Evolutionary conservation across 2,113 vertebrate genomes (phyloP), one percentile per base, ranked within the genome.

Genomic region (Grallaria varia): DNA sequence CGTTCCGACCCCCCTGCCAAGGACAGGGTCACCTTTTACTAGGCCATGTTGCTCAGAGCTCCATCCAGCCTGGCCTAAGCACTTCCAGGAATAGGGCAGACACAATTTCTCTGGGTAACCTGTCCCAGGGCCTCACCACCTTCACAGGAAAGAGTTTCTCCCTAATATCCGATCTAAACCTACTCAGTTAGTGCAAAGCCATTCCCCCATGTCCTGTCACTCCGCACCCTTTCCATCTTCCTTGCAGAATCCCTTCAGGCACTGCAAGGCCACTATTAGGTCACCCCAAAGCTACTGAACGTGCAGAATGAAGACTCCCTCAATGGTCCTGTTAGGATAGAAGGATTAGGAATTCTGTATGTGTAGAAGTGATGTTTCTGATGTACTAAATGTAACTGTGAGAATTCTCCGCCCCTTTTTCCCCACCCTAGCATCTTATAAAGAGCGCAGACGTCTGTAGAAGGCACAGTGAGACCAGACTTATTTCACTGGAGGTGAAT

Each of bases 31-130:
- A 22, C 11, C 11, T 68, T 35, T 5, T 47, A 47, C 40, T 19
- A 2, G 0, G 1, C 4, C 55, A 76, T 17, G 8, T 0, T 4
- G 45, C 30, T 76, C 11, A 7, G 8, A 83, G 53, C 17, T 21
- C 10, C 24, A 10, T 53, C 62, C 37, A 69, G 0, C 2, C n/a
- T 19, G 24, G 20, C 9, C n/a, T n/a, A n/a, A 8, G 8, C 24
- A 27, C 13, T 68, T 9, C 24, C 45, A 53, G 30, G 53, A 6
- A 53, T 45, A 28, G 14, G 21, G 7, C 20, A 60, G 2, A 12
- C 60, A 45, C 23, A 52, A 4, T 10, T 75, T 17, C 60, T 82
- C 15, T 74, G 52, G 37, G 12, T 7, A 39, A 0, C 5, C 28
- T 40, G 28, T 39, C 16, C 37, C 52, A n/a, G 33, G 9, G n/a